These are phyloP conservation scores for Hanleya hanleyi DNA, from an alignment of 2,888 invertebrate species.

Conservation along the genomic window DNA sequence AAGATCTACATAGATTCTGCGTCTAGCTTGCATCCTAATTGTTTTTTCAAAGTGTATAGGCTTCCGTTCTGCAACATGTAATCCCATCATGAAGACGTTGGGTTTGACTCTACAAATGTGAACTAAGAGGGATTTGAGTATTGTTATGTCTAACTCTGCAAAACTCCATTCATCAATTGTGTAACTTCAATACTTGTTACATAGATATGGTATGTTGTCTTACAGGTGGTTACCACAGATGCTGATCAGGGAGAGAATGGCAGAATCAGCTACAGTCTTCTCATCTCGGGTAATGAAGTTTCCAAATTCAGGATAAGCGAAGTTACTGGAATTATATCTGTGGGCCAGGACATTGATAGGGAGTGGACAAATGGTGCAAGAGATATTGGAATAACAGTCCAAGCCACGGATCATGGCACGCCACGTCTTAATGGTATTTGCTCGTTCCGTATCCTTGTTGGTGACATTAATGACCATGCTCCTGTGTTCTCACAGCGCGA, in stretches of 20 bases:
- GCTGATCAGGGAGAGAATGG: constrained; percentile 91
- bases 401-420: constrained; percentile 99
- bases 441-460: constrained; percentile 81
- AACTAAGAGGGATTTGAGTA: no score
- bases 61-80: no score
- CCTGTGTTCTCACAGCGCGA: constrained; percentile 64
- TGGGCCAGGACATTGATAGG: constrained; percentile 84
- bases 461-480: constrained; percentile 65
- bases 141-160: no score
- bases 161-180: no score
- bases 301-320: constrained; percentile 93
- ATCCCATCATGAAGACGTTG: no score
- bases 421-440: constrained; percentile 98
- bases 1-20: no score
- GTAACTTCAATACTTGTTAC: no score
- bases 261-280: constrained; percentile 93
- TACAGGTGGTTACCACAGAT: constrained; percentile 90
- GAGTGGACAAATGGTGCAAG: constrained; percentile 76
- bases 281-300: constrained; percentile 89
- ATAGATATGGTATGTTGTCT: no score
- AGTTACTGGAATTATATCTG: constrained; percentile 92
- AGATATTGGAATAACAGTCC: constrained; percentile 81
- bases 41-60: no score
- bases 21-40: no score
- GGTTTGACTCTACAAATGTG: no score